phyloP scores from a whole-genome alignment of 2,113 vertebrate species.

The Neolamprologus longior region DNA sequence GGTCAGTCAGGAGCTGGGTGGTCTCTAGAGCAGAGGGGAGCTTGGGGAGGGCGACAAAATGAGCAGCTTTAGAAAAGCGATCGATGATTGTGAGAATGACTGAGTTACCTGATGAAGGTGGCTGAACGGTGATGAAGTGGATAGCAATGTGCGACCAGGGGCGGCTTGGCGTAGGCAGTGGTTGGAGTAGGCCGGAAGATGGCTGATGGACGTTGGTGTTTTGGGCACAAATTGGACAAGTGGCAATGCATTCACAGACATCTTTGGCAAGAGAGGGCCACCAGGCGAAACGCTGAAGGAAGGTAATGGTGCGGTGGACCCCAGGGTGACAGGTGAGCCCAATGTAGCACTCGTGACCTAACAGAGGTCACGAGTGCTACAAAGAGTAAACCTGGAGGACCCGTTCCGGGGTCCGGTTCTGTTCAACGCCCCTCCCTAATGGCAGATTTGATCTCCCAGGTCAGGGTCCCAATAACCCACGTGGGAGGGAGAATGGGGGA shows the following conservation, averaged over 20 bases:
- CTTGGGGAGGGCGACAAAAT: neutral
- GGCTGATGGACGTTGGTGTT: neutral
- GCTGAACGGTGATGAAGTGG: neutral
- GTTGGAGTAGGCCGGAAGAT: neutral
- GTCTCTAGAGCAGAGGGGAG: neutral
- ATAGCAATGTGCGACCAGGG: neutral
- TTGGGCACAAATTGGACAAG: neutral
- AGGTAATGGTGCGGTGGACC: neutral
- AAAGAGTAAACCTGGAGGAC: neutral
- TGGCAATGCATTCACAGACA: neutral
- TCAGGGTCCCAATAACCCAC: neutral
- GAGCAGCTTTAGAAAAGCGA: neutral
- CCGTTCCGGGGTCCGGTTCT: fast-evolving
- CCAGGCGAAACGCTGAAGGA: neutral
- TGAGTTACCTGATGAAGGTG: neutral
- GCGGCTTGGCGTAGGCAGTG: neutral
- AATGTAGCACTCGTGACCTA: neutral
- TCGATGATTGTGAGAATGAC: neutral
- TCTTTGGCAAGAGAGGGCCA: neutral
- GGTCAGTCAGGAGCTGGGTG: neutral
- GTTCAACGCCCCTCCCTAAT: neutral
- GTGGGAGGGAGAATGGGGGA: neutral
- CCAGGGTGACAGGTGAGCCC: neutral
- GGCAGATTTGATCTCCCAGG: neutral
- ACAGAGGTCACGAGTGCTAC: neutral